These are phyloP conservation scores for Endotricha flammealis DNA, from an alignment of 2,888 invertebrate genomes.

Conservation along the genomic window DNA sequence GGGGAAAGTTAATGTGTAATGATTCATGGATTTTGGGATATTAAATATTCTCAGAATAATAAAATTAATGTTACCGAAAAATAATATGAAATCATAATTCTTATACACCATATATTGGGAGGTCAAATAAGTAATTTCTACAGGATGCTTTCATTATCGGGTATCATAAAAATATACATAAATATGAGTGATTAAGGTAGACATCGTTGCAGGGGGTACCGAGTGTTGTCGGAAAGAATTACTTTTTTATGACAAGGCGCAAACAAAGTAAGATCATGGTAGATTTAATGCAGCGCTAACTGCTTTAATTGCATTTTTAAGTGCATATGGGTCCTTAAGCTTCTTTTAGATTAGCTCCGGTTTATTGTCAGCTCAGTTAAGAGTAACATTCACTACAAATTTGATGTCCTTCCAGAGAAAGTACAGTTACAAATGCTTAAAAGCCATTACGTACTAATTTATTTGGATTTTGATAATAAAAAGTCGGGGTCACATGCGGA, in stretches of 20 bases:
- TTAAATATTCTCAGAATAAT: constrained; percentile 24
- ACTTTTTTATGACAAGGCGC: constrained; percentile 52
- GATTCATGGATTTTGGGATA: too few species aligned
- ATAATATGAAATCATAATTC: constrained; percentile 26
- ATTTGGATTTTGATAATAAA: too few species aligned
- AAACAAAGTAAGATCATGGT: constrained; percentile 52
- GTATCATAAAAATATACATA: constrained; percentile 61
- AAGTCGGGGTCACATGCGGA: too few species aligned
- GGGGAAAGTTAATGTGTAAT: too few species aligned
- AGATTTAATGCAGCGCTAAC: constrained; percentile 44
- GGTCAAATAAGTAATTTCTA: constrained; percentile 39
- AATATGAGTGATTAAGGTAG: constrained; percentile 68
- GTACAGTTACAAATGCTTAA: too few species aligned
- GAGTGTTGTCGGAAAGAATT: constrained; percentile 46
- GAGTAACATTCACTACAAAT: constrained; percentile 23
- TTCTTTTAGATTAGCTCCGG: constrained; percentile 36
- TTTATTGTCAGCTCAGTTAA: constrained; percentile 29
- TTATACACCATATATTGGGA: constrained; percentile 32
- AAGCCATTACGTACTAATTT: too few species aligned
- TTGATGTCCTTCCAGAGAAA: neutral
- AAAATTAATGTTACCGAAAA: constrained; percentile 16
- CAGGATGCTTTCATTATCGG: constrained; percentile 55
- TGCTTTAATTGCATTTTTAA: constrained; percentile 53
- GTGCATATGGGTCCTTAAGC: constrained; percentile 47
- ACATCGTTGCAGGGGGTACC: constrained; percentile 51